phyloP scores from a whole-genome alignment of 1,140 invertebrate genomes.

The Brachionus sp. region DNA sequence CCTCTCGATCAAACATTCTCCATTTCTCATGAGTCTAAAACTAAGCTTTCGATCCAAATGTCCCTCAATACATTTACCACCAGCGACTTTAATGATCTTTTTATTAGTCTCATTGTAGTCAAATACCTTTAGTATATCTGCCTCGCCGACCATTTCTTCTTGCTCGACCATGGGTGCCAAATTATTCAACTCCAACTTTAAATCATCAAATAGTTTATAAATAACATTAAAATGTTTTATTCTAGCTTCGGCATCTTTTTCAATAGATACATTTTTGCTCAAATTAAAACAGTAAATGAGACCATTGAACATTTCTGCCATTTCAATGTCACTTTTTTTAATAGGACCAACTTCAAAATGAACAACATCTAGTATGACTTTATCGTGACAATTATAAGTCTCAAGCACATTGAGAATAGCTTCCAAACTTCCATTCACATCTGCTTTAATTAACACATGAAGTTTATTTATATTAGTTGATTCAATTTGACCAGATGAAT shows the following conservation, averaged over 20 bases:
- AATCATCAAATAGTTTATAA: constrained; percentile 81
- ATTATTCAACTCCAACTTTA: constrained; percentile 74
- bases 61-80: constrained; percentile 78
- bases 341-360: constrained; percentile 83
- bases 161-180: constrained; percentile 68
- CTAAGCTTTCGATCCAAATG: constrained; percentile 67
- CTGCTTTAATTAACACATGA: constrained; percentile 50
- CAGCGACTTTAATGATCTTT: constrained; percentile 75
- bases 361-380: constrained; percentile 77
- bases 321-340: constrained; percentile 75
- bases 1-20: constrained; percentile 65
- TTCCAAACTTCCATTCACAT: constrained; percentile 73
- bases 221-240: constrained; percentile 78
- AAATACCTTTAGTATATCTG: constrained; percentile 78
- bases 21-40: constrained; percentile 70
- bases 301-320: constrained; percentile 77
- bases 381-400: constrained; percentile 73
- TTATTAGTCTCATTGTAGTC: constrained; percentile 74
- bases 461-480: background rate
- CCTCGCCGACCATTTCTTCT: constrained; percentile 79
- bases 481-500: background rate
- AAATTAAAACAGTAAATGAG: constrained; percentile 46
- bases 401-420: constrained; percentile 86
- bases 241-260: background rate
- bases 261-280: background rate